Conservation (phyloP, 2,888 invertebrate species). For the Halictus ligatus region DNA sequence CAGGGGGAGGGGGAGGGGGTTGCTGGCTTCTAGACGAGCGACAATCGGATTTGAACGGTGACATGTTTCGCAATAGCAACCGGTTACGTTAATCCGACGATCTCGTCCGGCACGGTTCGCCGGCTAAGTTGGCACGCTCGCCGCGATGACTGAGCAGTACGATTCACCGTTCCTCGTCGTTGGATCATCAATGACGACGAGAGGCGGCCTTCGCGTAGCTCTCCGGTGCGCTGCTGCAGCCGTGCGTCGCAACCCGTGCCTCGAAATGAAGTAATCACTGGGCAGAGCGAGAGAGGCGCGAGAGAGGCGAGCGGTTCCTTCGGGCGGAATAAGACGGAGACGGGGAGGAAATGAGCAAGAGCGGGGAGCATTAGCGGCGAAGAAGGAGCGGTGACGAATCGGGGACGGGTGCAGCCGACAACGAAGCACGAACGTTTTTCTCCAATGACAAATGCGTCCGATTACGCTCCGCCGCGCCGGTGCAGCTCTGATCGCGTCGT, state of each 20-base stretch:
- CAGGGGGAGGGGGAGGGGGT: no score
- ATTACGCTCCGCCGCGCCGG: conserved; percentile 59
- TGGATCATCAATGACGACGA: conserved; percentile 51
- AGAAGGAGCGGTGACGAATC: conserved; percentile 64
- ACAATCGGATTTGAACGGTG: conserved; percentile 18
- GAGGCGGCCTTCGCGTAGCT: conserved; percentile 57
- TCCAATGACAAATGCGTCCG: conserved; percentile 75
- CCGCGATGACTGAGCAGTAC: conserved; percentile 44
- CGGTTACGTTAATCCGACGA: conserved; percentile 59
- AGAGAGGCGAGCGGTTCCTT: background rate
- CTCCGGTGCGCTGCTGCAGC: background rate
- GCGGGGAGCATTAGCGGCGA: conserved; percentile 35
- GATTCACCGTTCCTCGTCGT: conserved; percentile 40
- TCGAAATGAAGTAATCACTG: conserved; percentile 29
- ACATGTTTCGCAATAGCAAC: conserved; percentile 47
- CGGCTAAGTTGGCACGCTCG: conserved; percentile 25
- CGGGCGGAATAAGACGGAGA: conserved; percentile 10
- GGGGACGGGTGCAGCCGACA: conserved; percentile 65
- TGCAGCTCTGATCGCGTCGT: conserved; percentile 52
- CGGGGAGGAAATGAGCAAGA: conserved; percentile 25
- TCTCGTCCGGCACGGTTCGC: conserved; percentile 43
- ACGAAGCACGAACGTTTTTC: conserved; percentile 71
- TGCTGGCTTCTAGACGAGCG: background rate
- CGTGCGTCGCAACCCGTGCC: background rate
- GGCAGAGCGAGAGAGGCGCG: conserved; percentile 22